Evolutionary conservation across 2,888 invertebrate species (phyloP), one percentile per base, ranked within the genome.

Genomic region (Chrysotoxum bicinctum): DNA sequence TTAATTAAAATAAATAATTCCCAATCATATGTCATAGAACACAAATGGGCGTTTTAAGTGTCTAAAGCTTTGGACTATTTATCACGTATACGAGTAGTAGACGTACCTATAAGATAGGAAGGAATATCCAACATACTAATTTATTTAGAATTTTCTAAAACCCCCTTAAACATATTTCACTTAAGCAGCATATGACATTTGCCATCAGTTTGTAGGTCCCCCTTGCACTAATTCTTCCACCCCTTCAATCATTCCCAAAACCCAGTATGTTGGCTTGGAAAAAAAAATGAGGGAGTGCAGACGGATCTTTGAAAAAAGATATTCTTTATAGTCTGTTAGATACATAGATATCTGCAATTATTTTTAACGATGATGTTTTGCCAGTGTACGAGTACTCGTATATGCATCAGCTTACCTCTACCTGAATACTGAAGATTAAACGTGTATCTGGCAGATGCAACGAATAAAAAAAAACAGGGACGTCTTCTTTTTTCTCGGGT

Each of bases 1-100:
- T 84, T 84, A 84, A 84, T 79, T 84, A 79, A 76, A 80, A 84
- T 84, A 84, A 84, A 84, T 84, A 80, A 84, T 84, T 84, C 68
- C 43, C 72, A 76, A 72, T 79, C 75, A 76, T 75, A 79, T 75
- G 79, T 40, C 84, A 70, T 58, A 72, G 60, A 66, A 75, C 80
- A 79, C 66, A 80, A 72, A 75, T 79, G 84, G 84, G 80, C 84
- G 80, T 72, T 76, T 80, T 58, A 68, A 76, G 80, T 84, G 84
- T 84, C 84, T n/a, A 84, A 76, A 72, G 66, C 70, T 68, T 76
- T 60, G 62, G 75, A 76, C 75, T 76, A 76, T 84, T 75, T 79
- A 75, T 84, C 79, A 75, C 62, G 32, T 64, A 50, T 19, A 48
- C 10, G 21, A 16, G 9, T 14, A 35, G 7, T 2, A 3, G 19